A percentile compares a stretch with the other conserved stretches of the same genome.
phyloP scores from a whole-genome alignment of 1,140 invertebrate genomes.

The Colletes latitarsis region DNA sequence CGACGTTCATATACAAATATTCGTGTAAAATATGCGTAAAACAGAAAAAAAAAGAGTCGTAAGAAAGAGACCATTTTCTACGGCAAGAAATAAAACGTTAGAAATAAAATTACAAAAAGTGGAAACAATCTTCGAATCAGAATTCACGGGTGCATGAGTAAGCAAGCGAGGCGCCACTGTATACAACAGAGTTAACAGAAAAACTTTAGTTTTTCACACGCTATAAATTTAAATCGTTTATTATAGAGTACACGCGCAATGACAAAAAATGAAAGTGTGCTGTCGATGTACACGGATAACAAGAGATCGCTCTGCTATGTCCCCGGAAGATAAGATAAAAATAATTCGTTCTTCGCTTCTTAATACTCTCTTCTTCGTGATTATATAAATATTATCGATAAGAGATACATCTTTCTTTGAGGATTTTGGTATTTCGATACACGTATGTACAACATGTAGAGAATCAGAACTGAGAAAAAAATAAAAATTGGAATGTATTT shows the following conservation, averaged over 20 bases:
- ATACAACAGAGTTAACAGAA: slow-evolving; percentile 37
- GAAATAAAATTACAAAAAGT: background rate
- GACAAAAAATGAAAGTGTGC: slow-evolving; percentile 9
- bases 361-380: slow-evolving; percentile 7
- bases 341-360: slow-evolving; percentile 31
- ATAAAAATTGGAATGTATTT: slow-evolving; percentile 65
- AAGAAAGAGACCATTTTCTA: background rate
- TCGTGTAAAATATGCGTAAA: background rate
- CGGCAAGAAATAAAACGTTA: background rate
- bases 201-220: slow-evolving; percentile 35
- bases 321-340: slow-evolving; percentile 35
- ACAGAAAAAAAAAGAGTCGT: background rate
- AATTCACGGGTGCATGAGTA: background rate
- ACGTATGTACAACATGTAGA: slow-evolving; percentile 16
- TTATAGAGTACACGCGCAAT: slow-evolving; percentile 31
- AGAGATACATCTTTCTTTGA: slow-evolving; percentile 12
- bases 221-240: slow-evolving; percentile 15
- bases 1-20: slow-evolving; percentile 11
- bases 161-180: slow-evolving; percentile 4
- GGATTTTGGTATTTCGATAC: slow-evolving; percentile 43
- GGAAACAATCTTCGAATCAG: background rate
- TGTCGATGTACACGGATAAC: slow-evolving; percentile 25
- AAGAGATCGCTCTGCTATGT: slow-evolving; percentile 27
- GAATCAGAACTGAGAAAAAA: slow-evolving; percentile 51
- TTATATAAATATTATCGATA: slow-evolving; percentile 38